Evolutionary conservation across 2,797 vertebrate genomes (phyloP).

Genomic region (Darevskia nairensis): DNA sequence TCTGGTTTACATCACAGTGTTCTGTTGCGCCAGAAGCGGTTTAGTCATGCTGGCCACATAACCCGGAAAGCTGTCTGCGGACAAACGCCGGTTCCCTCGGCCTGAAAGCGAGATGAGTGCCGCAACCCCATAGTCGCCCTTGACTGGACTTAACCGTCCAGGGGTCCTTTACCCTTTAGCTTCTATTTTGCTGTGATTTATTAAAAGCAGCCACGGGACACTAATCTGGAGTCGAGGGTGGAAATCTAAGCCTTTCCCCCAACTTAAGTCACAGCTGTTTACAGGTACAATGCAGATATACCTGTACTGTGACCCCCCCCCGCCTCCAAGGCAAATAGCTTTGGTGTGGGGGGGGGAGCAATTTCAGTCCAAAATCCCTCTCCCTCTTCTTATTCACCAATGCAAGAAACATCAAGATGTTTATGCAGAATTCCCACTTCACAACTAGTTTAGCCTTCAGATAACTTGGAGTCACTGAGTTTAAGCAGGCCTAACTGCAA

Average conservation of each 20-base stretch:
- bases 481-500: background rate
- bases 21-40: too few species aligned
- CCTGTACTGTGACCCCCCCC: background rate
- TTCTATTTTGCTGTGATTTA: too few species aligned
- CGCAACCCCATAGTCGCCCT: too few species aligned
- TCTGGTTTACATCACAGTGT: too few species aligned
- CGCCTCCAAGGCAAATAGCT: background rate
- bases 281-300: background rate
- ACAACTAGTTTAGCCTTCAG: background rate
- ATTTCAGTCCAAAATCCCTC: background rate
- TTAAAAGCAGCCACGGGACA: background rate
- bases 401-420: background rate
- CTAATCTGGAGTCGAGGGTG: background rate
- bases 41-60: too few species aligned
- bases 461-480: background rate
- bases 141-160: too few species aligned
- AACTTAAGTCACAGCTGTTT: background rate
- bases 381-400: background rate
- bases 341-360: background rate
- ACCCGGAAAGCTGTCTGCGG: too few species aligned
- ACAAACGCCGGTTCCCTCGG: too few species aligned
- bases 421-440: background rate
- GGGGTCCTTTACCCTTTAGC: too few species aligned
- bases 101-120: too few species aligned
- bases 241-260: background rate